phyloP scores from a whole-genome alignment of 2,888 invertebrate genomes.

The Oligia strigilis region DNA sequence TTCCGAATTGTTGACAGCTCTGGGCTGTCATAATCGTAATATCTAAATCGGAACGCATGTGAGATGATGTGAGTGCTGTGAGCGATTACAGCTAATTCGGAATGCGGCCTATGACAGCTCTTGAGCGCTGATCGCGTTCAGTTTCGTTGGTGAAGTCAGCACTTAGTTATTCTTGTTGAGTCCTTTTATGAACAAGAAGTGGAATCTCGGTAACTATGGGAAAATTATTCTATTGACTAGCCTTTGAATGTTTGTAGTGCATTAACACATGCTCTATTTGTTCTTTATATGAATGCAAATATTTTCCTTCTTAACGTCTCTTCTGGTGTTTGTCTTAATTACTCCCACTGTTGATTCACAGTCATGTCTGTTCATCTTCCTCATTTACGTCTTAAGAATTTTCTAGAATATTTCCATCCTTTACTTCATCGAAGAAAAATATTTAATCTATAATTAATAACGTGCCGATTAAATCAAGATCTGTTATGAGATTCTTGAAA shows the following conservation, averaged over 20 bases:
- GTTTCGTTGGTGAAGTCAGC: not conserved
- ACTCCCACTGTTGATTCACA: not conserved
- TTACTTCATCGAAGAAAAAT: constrained; percentile 10
- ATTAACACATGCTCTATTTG: constrained; percentile 24
- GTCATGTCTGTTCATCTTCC: constrained; percentile 31
- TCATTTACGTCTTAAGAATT: not conserved
- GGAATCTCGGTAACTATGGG: constrained; percentile 29
- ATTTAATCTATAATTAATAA: constrained; percentile 17
- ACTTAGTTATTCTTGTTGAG: constrained; percentile 21
- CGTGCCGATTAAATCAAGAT: constrained; percentile 25
- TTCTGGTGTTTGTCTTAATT: constrained; percentile 23
- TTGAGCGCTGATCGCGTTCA: not conserved
- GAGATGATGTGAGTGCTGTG: too few species aligned
- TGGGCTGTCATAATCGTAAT: too few species aligned
- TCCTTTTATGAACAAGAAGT: constrained; percentile 26
- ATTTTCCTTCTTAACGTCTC: constrained; percentile 26
- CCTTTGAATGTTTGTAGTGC: constrained; percentile 22
- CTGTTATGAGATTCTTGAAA: constrained; percentile 26
- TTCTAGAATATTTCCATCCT: constrained; percentile 7
- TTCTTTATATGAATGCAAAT: constrained; percentile 34
- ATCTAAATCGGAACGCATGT: too few species aligned
- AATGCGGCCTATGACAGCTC: too few species aligned
- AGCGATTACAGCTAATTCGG: too few species aligned
- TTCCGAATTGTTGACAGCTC: too few species aligned
- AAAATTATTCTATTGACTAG: constrained; percentile 36